Conservation (phyloP, 2,888 invertebrate species). For the Calameuta idolon region DNA sequence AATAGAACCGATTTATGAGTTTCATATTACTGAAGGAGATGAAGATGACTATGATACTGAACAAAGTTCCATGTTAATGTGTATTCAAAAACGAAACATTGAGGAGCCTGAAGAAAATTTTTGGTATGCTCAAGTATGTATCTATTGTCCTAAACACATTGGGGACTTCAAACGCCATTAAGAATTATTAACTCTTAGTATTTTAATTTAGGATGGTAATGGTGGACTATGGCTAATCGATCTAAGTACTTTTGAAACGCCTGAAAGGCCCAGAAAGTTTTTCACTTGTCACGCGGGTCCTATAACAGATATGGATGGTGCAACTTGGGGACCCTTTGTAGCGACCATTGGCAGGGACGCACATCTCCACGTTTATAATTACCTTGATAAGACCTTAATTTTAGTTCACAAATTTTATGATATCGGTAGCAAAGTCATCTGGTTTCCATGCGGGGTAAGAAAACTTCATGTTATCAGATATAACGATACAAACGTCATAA, state of each 20-base stretch:
- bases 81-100: slow-evolving; percentile 68
- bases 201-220: slow-evolving; percentile 78
- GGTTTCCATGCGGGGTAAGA: slow-evolving; percentile 77
- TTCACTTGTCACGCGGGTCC: slow-evolving; percentile 83
- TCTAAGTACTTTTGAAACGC: slow-evolving; percentile 69
- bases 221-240: slow-evolving; percentile 86
- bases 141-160: neutral
- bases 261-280: slow-evolving; percentile 61
- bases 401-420: slow-evolving; percentile 74
- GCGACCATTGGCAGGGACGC: slow-evolving; percentile 82
- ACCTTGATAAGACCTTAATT: slow-evolving; percentile 71
- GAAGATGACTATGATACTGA: slow-evolving; percentile 32
- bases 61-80: slow-evolving; percentile 66
- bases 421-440: slow-evolving; percentile 71
- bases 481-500: neutral
- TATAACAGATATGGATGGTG: slow-evolving; percentile 76
- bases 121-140: slow-evolving; percentile 84
- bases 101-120: slow-evolving; percentile 60
- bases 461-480: neutral
- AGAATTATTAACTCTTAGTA: neutral
- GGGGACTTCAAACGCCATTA: neutral
- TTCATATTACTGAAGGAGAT: slow-evolving; percentile 71
- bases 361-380: slow-evolving; percentile 80
- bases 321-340: slow-evolving; percentile 78
- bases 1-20: slow-evolving; percentile 89